phyloP scores from a whole-genome alignment of 2,888 invertebrate species.

The Drosophila pegasa region DNA sequence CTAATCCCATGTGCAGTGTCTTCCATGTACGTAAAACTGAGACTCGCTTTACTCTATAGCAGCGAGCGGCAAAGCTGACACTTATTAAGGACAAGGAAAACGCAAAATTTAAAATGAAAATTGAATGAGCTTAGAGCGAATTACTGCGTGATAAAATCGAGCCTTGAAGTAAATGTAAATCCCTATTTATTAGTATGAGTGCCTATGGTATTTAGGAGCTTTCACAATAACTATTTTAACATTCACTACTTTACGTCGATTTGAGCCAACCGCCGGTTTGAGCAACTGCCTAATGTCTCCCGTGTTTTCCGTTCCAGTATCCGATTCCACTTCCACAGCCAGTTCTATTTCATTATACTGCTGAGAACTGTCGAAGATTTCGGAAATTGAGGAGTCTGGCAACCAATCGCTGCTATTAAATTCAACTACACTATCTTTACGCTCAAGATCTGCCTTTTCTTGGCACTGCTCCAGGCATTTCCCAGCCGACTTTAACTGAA shows the following conservation, averaged over 20 bases:
- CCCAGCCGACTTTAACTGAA: background rate
- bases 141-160: background rate
- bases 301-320: background rate
- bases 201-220: background rate
- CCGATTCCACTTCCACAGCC: background rate
- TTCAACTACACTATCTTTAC: background rate
- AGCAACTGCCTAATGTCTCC: no score
- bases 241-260: background rate
- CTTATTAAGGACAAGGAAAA: constrained; percentile 23
- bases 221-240: background rate
- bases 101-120: constrained; percentile 6
- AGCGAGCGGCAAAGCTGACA: constrained; percentile 47
- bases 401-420: background rate
- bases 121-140: constrained; percentile 15
- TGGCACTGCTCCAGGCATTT: no score
- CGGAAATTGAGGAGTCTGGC: background rate
- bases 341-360: no score
- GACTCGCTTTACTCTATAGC: constrained; percentile 72
- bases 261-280: background rate
- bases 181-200: background rate
- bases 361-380: background rate
- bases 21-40: constrained; percentile 53
- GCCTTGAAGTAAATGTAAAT: background rate
- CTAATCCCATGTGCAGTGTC: constrained; percentile 63
- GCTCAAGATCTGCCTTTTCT: background rate